These are phyloP conservation scores for Heliconius eleuchia DNA, from an alignment of 1,140 invertebrate species.

Conservation along the genomic window DNA sequence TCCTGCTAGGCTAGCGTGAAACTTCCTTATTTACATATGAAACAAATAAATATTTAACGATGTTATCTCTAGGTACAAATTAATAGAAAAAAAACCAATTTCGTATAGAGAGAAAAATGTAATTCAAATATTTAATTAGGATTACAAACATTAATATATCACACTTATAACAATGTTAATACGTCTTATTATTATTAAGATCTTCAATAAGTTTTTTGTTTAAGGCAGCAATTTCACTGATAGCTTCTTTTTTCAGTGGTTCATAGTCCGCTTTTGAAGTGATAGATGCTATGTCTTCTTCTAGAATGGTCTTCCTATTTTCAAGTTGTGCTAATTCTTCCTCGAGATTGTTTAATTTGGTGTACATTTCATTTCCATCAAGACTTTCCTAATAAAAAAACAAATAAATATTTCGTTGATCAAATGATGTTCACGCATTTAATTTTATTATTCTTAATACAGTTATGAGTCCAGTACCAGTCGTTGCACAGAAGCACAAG, in stretches of 20 bases:
- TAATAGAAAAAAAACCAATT: no score
- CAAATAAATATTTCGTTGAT: background rate
- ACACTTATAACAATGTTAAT: slow-evolving; percentile 26
- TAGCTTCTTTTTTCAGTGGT: slow-evolving; percentile 50
- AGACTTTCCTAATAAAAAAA: slow-evolving; percentile 28
- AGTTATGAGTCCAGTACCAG: no score
- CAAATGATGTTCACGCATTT: no score
- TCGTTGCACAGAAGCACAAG: no score
- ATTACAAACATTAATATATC: background rate
- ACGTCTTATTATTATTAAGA: slow-evolving; percentile 49
- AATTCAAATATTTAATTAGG: background rate
- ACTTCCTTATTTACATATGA: no score
- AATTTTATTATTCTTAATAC: no score
- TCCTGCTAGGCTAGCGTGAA: no score
- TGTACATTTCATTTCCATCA: slow-evolving; percentile 43
- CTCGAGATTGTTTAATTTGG: slow-evolving; percentile 38
- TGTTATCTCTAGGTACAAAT: no score
- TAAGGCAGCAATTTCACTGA: slow-evolving; percentile 41
- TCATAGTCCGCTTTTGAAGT: slow-evolving; percentile 56
- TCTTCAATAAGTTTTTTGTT: slow-evolving; percentile 66
- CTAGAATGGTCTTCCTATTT: slow-evolving; percentile 48
- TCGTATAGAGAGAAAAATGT: no score
- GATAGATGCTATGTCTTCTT: slow-evolving; percentile 57
- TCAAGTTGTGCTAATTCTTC: slow-evolving; percentile 41
- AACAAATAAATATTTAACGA: no score